These are phyloP conservation scores for Enteromius viviparus DNA, from an alignment of 2,797 vertebrate species.

Conservation along the genomic window DNA sequence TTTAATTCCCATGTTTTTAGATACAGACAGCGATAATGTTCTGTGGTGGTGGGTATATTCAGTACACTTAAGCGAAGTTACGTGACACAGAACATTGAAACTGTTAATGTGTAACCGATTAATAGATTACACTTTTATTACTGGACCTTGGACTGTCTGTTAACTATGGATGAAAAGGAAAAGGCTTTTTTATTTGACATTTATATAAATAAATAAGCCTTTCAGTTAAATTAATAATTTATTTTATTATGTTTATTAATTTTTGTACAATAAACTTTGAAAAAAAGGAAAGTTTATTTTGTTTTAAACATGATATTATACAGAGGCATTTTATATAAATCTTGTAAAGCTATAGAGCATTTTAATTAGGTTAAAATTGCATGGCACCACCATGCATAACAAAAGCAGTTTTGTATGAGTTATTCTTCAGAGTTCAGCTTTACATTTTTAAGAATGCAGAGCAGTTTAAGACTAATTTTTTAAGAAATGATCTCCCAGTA, in stretches of 20 bases:
- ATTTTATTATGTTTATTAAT: conserved; percentile 64
- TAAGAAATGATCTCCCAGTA: background rate
- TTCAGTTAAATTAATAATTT: conserved; percentile 64
- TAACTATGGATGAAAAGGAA: too few species aligned
- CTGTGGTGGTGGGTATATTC: background rate
- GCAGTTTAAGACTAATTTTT: background rate
- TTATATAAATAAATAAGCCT: conserved; percentile 4
- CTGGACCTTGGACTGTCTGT: too few species aligned
- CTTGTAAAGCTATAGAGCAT: background rate
- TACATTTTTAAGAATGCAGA: background rate
- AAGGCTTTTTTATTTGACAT: too few species aligned
- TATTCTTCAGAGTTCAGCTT: background rate
- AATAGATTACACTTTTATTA: too few species aligned
- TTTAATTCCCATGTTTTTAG: background rate
- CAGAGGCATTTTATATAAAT: background rate
- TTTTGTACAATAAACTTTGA: background rate
- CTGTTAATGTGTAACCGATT: too few species aligned
- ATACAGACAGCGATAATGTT: background rate
- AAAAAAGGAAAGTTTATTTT: background rate
- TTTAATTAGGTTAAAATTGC: background rate
- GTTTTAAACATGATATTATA: background rate
- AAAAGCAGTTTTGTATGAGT: background rate
- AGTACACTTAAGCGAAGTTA: background rate
- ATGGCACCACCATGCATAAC: too few species aligned
- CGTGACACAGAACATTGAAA: background rate